Evolutionary conservation across 2,113 vertebrate species (phyloP).

Genomic region (Daubentonia madagascariensis): DNA sequence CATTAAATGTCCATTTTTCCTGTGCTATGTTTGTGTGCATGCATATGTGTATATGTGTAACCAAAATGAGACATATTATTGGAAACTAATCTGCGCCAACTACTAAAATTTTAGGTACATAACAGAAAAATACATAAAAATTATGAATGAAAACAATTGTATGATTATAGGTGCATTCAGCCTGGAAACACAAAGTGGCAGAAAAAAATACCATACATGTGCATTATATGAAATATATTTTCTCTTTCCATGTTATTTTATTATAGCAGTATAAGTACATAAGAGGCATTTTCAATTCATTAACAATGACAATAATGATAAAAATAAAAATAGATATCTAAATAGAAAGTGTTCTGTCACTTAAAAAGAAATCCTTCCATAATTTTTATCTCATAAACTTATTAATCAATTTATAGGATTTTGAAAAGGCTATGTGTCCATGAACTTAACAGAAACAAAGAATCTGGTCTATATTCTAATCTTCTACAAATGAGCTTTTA

Average conservation of each 20-base stretch:
- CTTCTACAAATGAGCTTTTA: neutral
- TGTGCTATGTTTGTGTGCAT: rapidly evolving
- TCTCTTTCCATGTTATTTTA: neutral
- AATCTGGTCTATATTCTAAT: neutral
- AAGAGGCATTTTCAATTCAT: neutral
- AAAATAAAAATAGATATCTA: neutral
- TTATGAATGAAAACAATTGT: neutral
- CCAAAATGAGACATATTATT: neutral
- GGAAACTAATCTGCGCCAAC: neutral
- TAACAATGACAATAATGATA: neutral
- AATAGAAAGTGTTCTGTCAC: neutral
- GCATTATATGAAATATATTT: neutral
- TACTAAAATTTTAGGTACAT: neutral
- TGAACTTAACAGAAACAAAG: neutral
- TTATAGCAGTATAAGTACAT: neutral
- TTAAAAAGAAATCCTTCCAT: neutral
- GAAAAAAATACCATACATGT: neutral
- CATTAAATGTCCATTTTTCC: neutral
- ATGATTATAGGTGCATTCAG: neutral
- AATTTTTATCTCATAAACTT: neutral
- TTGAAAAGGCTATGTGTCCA: neutral
- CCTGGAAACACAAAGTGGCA: neutral
- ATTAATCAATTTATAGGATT: neutral
- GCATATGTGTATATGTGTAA: neutral
- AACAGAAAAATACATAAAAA: neutral